phyloP scores from a whole-genome alignment of 2,888 invertebrate species.

The Cordilura impudica region DNA sequence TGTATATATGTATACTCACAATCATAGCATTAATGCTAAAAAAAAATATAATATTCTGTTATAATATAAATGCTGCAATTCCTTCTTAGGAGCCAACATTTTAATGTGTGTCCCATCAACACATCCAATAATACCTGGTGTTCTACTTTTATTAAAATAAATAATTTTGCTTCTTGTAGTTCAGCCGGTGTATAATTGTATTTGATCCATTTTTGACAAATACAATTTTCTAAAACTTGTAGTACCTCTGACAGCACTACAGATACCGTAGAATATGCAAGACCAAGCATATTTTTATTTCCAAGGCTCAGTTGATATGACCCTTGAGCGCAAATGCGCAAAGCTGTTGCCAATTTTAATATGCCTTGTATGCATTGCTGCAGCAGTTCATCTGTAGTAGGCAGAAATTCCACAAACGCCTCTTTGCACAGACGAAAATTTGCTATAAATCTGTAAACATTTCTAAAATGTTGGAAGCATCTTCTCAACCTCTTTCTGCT shows the following conservation, averaged over 20 bases:
- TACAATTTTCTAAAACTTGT: slow-evolving; percentile 1
- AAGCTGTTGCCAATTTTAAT: not conserved
- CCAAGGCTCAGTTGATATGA: slow-evolving; percentile 19
- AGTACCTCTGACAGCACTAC: not conserved
- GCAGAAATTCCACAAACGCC: too few relatives aligned
- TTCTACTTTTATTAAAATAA: slow-evolving; percentile 14
- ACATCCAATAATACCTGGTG: not conserved
- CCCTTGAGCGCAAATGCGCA: slow-evolving; percentile 10
- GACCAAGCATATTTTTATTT: slow-evolving; percentile 1
- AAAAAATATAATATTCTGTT: slow-evolving; percentile 1
- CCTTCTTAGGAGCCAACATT: not conserved
- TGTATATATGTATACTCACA: slow-evolving; percentile 5
- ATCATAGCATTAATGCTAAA: slow-evolving; percentile 22
- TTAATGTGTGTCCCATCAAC: slow-evolving; percentile 2
- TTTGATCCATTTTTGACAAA: slow-evolving; percentile 8
- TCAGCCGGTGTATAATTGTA: slow-evolving; percentile 1
- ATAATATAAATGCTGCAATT: slow-evolving; percentile 1
- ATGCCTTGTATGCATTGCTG: too few relatives aligned
- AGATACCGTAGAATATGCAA: slow-evolving; percentile 7
- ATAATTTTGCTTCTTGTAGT: not conserved
- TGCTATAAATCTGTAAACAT: too few relatives aligned
- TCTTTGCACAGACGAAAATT: too few relatives aligned
- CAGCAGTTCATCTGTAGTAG: too few relatives aligned
- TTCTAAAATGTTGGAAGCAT: too few relatives aligned
- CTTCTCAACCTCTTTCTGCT: too few relatives aligned